Base-by-base conservation (phyloP, 2,113 vertebrate genomes). In the Pardalotus punctatus region DNA sequence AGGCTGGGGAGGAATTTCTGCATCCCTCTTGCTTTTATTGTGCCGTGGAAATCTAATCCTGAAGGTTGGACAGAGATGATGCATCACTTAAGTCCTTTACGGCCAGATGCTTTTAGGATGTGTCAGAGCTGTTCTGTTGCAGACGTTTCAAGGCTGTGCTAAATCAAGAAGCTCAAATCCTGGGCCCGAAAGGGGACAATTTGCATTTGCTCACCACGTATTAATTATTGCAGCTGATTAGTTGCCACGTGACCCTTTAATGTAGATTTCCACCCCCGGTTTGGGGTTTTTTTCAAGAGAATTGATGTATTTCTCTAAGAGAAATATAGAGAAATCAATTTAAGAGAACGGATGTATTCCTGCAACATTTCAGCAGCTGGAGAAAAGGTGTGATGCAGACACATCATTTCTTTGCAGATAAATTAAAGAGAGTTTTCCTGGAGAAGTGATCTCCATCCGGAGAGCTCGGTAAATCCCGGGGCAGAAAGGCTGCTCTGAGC, bases 251-350 rank as follows among this genome's bases (percentile, higher is more conserved):
- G 54, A 28, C 10, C 1, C 12, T 40, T 33, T 1, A 13, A 9
- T 2, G 23, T 6, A 4, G 65, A 29, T 64, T 74, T 69, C 25
- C 51, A 53, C 8, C 16, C n/a, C 4, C 0, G 0, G 1, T 43
- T 76, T 4, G 12, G 42, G 42, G 14, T 1, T 1, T 35, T 36
- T 17, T 2, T 5, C 12, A 11, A 23, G n/a, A 13, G 47, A 40
- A 38, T 13, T 15, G 3, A 45, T 45, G 19, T 45, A 45, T 45
- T 45, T 45, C 43, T 20, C 18, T 20, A 9, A 45, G 18, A 45
- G 19, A 45, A 45, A 45, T 20, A 45, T 19, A 45, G 43, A 45
- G 43, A 45, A 43, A 45, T 45, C 43, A 45, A 19, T 45, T 14
- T 11, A 19, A 24, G 24, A 29, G 48, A 69, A 43, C 9, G 7